These are phyloP conservation scores for Teleogryllus oceanicus DNA, from an alignment of 2,888 invertebrate genomes.

Conservation along the genomic window DNA sequence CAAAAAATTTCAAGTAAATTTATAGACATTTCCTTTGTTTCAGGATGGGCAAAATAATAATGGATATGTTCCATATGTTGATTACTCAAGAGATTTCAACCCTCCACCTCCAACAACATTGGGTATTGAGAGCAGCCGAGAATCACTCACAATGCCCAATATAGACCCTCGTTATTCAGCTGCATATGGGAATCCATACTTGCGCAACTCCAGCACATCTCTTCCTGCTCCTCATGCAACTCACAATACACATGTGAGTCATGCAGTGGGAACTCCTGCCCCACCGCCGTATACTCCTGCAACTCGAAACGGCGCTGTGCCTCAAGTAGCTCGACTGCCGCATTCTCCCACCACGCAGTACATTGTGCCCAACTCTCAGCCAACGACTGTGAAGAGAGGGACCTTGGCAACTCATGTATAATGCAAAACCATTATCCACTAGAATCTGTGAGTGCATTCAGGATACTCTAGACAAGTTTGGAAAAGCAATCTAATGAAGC, in stretches of 20 bases:
- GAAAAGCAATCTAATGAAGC: background rate
- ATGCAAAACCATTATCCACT: conserved; percentile 25
- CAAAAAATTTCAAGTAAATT: no score
- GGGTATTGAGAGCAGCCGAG: conserved; percentile 47
- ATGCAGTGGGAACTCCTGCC: conserved; percentile 47
- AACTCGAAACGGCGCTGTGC: conserved; percentile 50
- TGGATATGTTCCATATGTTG: conserved; percentile 83
- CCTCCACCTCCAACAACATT: conserved; percentile 61
- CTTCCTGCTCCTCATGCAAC: conserved; percentile 63
- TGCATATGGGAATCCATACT: conserved; percentile 79
- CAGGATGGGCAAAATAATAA: conserved; percentile 80
- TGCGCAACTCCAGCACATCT: conserved; percentile 62
- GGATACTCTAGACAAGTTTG: background rate
- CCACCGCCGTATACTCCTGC: conserved; percentile 41
- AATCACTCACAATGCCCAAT: conserved; percentile 47
- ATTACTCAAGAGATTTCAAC: conserved; percentile 84
- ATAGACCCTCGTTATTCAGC: conserved; percentile 86
- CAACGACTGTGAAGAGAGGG: conserved; percentile 58
- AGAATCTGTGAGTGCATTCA: conserved; percentile 21
- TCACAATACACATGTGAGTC: conserved; percentile 33
- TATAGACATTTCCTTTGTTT: conserved; percentile 37
- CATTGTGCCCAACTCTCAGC: conserved; percentile 56
- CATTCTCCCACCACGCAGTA: conserved; percentile 54
- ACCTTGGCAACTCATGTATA: conserved; percentile 63
- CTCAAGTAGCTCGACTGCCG: conserved; percentile 54